Evolutionary conservation across 2,888 invertebrate species (phyloP), one percentile per base, ranked within the genome.

Genomic region (Shargacucullia verbasci): DNA sequence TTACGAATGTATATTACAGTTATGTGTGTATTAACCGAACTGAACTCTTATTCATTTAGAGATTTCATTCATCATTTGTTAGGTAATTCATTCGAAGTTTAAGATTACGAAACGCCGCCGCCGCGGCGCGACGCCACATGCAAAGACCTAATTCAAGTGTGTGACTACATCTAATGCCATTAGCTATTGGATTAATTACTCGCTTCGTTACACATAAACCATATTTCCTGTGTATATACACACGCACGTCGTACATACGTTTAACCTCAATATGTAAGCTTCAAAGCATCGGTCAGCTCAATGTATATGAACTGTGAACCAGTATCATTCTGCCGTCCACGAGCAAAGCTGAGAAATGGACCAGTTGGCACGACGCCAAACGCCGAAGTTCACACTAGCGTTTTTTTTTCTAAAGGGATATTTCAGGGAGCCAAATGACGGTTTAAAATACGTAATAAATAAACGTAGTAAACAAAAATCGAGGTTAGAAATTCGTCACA

Each of bases 271-370:
- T 90, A 84, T 80, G 82, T 79, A 81, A 81, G 88, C 87, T 84
- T 90, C 88, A 89, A 90, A 90, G 90, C 86, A 84, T 85, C 83
- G 85, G 87, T 86, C 88, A 87, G 86, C 79, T 79, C 82, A 82
- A 83, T 82, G 83, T 84, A 89, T 85, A 89, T 86, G 91, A 91
- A 88, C 89, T 89, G 88, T 89, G 90, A 90, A 91, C 90, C 80
- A 86, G 86, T 86, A 91, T 90, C 89, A 88, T 86, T 88, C 83
- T 83, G 75, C 78, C 83, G 82, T 84, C 79, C 81, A 82, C 84
- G 57, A 78, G 74, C 70, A 78, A 81, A 83, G 76, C 85, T 84
- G 80, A 87, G 89, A 92, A 90, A 91, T 88, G 89, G 85, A 91
- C 84, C 86, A 89, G 75, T 87, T 93, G 93, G 93, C 90, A 67